Conservation (phyloP, 2,888 invertebrate genomes). For the Gasteruption jaculator region DNA sequence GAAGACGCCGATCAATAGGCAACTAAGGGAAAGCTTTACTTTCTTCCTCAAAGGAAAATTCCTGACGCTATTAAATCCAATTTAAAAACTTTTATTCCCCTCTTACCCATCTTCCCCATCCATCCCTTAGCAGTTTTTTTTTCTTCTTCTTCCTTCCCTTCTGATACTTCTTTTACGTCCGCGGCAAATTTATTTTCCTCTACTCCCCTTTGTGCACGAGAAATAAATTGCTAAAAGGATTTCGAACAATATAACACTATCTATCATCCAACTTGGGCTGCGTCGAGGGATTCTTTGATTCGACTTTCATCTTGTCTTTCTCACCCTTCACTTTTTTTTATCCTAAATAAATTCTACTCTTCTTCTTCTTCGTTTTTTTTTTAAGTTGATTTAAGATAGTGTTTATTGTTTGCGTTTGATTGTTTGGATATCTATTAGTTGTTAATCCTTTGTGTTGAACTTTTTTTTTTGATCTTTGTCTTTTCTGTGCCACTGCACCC, state of each 20-base stretch:
- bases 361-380: background rate
- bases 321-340: conserved; percentile 7
- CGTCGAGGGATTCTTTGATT: conserved; percentile 31
- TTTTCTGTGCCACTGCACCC: no score
- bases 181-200: conserved; percentile 41
- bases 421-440: no score
- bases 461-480: no score
- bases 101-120: conserved; percentile 14
- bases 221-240: conserved; percentile 45
- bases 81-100: conserved; percentile 47
- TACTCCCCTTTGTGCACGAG: conserved; percentile 24
- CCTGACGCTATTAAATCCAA: conserved; percentile 50
- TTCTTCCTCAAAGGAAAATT: conserved; percentile 50
- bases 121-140: conserved; percentile 5
- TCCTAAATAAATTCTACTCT: background rate
- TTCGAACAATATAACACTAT: conserved; percentile 39
- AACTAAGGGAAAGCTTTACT: conserved; percentile 34
- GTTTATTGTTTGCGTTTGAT: no score
- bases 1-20: conserved; percentile 38
- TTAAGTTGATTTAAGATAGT: background rate
- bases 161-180: conserved; percentile 13
- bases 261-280: conserved; percentile 27
- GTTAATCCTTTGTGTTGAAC: no score
- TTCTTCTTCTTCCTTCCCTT: conserved; percentile 14
- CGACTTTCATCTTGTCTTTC: conserved; percentile 23